Conservation (phyloP, 64 coral and sea anemone species). For the Montipora foliosa region DNA sequence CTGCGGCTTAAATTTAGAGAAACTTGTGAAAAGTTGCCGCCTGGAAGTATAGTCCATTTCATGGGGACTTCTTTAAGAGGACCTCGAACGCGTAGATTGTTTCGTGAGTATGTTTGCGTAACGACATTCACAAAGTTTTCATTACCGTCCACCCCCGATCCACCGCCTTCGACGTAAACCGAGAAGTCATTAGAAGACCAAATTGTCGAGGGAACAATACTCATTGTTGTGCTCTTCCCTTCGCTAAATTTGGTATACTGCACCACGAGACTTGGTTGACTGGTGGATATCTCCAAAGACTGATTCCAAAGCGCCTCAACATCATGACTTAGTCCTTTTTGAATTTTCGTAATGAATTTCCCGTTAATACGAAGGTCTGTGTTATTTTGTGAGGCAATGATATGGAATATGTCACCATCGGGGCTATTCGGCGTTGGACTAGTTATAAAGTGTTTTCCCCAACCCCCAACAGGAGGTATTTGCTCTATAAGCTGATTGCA, state of each 20-base stretch:
- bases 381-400: slow-evolving; percentile 62
- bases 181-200: slow-evolving; percentile 71
- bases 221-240: slow-evolving; percentile 64
- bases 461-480: slow-evolving; percentile 84
- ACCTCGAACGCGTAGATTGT: background rate
- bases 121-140: slow-evolving; percentile 36
- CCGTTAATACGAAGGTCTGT: slow-evolving; percentile 54
- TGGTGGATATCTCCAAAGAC: slow-evolving; percentile 32
- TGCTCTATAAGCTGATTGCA: slow-evolving; percentile 87
- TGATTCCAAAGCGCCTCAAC: slow-evolving; percentile 5
- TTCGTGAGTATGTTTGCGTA: slow-evolving; percentile 1
- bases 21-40: background rate
- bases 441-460: slow-evolving; percentile 52
- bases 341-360: background rate
- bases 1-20: background rate
- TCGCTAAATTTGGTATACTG: slow-evolving; percentile 64
- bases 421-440: slow-evolving; percentile 46
- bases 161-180: slow-evolving; percentile 19
- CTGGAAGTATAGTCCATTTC: background rate
- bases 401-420: slow-evolving; percentile 59
- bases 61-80: background rate
- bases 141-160: background rate
- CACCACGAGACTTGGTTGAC: slow-evolving; percentile 73
- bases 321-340: slow-evolving; percentile 45
- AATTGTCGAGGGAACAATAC: slow-evolving; percentile 62